phyloP scores from a whole-genome alignment of 2,888 invertebrate species.

The Trichogramma evanescens region DNA sequence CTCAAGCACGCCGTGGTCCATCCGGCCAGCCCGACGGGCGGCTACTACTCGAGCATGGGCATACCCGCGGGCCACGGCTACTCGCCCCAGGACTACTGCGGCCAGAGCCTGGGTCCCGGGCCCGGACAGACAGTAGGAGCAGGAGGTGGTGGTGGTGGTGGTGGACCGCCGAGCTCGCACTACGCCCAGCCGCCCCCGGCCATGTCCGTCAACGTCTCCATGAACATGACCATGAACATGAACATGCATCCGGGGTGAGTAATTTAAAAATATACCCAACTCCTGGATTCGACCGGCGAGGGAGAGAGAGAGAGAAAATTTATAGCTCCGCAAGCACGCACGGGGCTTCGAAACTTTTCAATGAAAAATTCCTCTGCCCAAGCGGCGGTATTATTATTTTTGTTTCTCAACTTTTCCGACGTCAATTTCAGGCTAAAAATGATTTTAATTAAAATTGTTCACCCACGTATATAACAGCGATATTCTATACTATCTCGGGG shows the following conservation, averaged over 20 bases:
- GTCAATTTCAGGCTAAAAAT: too few relatives aligned
- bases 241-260: conserved; percentile 45
- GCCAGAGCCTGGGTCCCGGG: conserved; percentile 6
- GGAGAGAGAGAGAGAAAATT: too few relatives aligned
- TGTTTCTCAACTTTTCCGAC: too few relatives aligned
- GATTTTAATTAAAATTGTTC: too few relatives aligned
- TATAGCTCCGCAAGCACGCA: too few relatives aligned
- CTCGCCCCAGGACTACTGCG: conserved; percentile 19
- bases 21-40: conserved; percentile 54
- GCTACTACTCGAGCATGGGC: conserved; percentile 41
- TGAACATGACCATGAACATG: conserved; percentile 95
- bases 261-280: not conserved
- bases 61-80: conserved; percentile 20
- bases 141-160: too few relatives aligned
- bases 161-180: conserved; percentile 49
- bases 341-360: too few relatives aligned
- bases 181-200: conserved; percentile 58
- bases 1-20: conserved; percentile 83
- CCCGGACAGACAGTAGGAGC: not conserved
- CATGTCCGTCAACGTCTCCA: conserved; percentile 94
- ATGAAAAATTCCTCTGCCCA: too few relatives aligned
- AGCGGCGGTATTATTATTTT: too few relatives aligned
- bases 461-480: too few relatives aligned
- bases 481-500: too few relatives aligned
- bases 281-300: not conserved